These are phyloP conservation scores for Microtus montanus DNA, from an alignment of 2,113 vertebrate species.

Conservation along the genomic window DNA sequence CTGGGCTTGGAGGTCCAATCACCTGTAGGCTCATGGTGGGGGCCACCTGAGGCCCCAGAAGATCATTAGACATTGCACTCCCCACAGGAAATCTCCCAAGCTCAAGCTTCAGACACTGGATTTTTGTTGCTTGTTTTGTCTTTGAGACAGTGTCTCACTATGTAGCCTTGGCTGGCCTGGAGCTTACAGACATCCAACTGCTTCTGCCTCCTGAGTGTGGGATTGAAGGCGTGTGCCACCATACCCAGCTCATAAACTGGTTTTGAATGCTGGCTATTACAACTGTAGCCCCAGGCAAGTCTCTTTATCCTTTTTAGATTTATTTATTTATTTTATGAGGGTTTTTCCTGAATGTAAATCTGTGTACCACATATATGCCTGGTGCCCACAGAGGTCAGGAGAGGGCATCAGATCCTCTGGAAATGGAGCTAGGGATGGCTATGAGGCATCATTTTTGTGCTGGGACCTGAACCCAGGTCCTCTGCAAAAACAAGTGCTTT, in stretches of 20 bases:
- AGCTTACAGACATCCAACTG: background rate
- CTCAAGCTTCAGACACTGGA: background rate
- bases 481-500: background rate
- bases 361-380: background rate
- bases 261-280: background rate
- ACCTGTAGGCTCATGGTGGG: constrained; percentile 94
- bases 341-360: background rate
- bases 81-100: background rate
- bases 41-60: constrained; percentile 85
- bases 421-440: background rate
- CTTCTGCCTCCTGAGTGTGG: background rate
- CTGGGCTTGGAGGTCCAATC: constrained; percentile 89
- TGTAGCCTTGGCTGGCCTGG: background rate
- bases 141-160: background rate
- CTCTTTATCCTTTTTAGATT: background rate
- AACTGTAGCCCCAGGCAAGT: background rate
- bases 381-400: background rate
- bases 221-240: background rate
- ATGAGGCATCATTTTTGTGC: background rate
- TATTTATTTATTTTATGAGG: background rate
- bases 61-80: background rate
- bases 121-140: background rate
- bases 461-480: background rate
- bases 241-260: background rate
- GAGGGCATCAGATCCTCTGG: background rate